Conservation (phyloP, 2,888 invertebrate species). For the Amblyjoppa fuscipennis region DNA sequence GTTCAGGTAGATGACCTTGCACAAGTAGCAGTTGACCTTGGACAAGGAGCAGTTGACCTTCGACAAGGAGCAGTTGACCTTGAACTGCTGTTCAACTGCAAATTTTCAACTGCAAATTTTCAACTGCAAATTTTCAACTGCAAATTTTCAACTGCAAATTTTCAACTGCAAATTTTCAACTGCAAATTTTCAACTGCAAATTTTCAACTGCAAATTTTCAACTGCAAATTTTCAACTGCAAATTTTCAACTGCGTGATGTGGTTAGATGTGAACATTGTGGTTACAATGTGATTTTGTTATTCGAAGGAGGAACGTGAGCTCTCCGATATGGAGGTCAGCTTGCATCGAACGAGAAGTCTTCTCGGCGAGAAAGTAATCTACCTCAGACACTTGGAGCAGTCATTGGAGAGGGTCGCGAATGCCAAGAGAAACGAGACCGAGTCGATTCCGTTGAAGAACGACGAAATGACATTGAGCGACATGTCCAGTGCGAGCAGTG, state of each 20-base stretch:
- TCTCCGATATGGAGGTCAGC: conserved; percentile 94
- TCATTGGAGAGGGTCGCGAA: conserved; percentile 89
- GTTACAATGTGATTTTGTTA: background rate
- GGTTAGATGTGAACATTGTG: too few relatives aligned
- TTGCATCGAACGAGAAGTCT: conserved; percentile 92
- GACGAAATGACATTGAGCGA: conserved; percentile 90
- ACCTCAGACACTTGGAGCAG: conserved; percentile 92
- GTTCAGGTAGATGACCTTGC: conserved; percentile 85
- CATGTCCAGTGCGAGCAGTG: conserved; percentile 88
- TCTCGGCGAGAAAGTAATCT: conserved; percentile 93
- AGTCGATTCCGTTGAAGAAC: conserved; percentile 80
- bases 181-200: too few relatives aligned
- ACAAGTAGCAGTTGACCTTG: background rate
- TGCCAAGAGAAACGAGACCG: conserved; percentile 81
- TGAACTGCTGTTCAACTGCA: too few relatives aligned
- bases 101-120: too few relatives aligned
- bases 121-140: too few relatives aligned
- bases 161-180: too few relatives aligned
- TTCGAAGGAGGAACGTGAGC: conserved; percentile 91
- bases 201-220: too few relatives aligned
- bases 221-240: too few relatives aligned
- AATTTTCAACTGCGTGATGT: too few relatives aligned
- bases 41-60: too few relatives aligned
- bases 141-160: too few relatives aligned
- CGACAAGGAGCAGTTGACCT: too few relatives aligned